These are phyloP conservation scores for Spodoptera littoralis DNA, from an alignment of 2,888 invertebrate species.

Conservation along the genomic window DNA sequence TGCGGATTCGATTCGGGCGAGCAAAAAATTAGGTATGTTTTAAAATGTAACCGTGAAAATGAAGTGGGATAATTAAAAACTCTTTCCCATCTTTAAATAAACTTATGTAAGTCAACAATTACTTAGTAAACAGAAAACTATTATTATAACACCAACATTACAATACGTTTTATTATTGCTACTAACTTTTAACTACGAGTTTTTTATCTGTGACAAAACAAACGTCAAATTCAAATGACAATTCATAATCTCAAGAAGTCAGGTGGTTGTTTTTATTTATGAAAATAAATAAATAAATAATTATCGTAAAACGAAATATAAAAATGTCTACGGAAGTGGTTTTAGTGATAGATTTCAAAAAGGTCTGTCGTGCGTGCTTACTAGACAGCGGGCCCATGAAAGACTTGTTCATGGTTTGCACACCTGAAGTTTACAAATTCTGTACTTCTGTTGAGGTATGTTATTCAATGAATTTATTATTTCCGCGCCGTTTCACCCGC, in stretches of 20 bases:
- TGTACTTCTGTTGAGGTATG: constrained; percentile 85
- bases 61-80: no score
- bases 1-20: no score
- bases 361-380: constrained; percentile 83
- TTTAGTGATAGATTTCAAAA: constrained; percentile 73
- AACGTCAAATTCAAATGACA: no score
- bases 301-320: neutral
- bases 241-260: no score
- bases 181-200: no score
- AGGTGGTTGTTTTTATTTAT: constrained; percentile 15
- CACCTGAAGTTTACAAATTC: constrained; percentile 81
- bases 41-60: no score
- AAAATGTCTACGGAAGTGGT: constrained; percentile 59
- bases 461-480: neutral
- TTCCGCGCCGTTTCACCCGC: no score
- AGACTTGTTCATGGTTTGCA: constrained; percentile 79
- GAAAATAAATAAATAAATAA: neutral
- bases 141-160: neutral
- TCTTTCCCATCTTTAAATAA: no score
- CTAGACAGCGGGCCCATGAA: constrained; percentile 78
- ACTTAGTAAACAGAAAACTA: no score
- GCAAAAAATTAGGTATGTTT: neutral
- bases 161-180: no score
- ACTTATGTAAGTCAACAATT: no score
- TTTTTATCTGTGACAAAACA: no score